Conservation (phyloP, 2,797 vertebrate species). For the Apodemus agrarius region DNA sequence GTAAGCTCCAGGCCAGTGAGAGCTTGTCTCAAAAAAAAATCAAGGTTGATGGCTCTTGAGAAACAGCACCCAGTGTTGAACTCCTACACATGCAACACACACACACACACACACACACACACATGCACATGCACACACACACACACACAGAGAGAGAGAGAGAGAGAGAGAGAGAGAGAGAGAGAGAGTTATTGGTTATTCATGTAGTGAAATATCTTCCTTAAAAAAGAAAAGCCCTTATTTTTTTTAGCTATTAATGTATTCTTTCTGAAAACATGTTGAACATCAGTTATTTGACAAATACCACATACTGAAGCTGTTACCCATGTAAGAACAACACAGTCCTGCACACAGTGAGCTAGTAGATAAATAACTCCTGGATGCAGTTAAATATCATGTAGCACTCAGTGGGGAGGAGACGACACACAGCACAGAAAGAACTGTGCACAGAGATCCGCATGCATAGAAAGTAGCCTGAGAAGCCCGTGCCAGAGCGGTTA, state of each 20-base stretch:
- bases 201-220: not conserved
- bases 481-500: not conserved
- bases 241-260: not conserved
- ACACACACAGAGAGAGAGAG: not conserved
- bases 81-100: not conserved
- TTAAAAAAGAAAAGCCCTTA: not conserved
- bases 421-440: not conserved
- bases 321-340: not conserved
- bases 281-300: not conserved
- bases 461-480: not conserved
- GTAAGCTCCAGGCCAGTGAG: not conserved
- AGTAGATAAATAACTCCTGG: not conserved
- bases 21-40: not conserved
- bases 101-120: no score
- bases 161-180: not conserved
- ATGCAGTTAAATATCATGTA: not conserved
- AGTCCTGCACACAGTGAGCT: not conserved
- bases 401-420: not conserved
- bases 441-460: not conserved
- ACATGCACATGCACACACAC: no score
- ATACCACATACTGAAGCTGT: not conserved
- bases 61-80: not conserved
- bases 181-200: not conserved
- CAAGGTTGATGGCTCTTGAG: not conserved
- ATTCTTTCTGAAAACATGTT: not conserved